Evolutionary conservation across 1,140 invertebrate genomes (phyloP).

Genomic region (Solenopsis invicta): DNA sequence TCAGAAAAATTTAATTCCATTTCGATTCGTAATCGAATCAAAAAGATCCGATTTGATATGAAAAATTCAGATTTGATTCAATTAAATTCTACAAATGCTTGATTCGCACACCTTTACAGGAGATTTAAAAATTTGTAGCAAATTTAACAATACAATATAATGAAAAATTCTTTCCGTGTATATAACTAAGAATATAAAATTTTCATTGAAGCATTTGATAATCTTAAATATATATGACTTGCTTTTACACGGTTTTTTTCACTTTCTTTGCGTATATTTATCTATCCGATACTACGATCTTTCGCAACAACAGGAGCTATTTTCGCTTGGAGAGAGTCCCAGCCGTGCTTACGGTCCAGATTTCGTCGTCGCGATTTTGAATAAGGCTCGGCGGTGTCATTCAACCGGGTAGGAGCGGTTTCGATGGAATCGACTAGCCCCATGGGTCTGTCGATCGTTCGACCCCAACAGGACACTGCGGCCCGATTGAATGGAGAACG

Average conservation of each 20-base stretch:
- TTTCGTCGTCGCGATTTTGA: constrained; percentile 54
- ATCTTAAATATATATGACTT: too few species aligned
- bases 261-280: background rate
- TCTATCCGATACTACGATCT: constrained; percentile 42
- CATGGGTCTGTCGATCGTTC: constrained; percentile 29
- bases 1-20: too few species aligned
- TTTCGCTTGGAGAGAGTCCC: constrained; percentile 27
- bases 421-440: constrained; percentile 39
- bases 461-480: constrained; percentile 17
- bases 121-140: too few species aligned
- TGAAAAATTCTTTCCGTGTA: too few species aligned
- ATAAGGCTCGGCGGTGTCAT: constrained; percentile 60
- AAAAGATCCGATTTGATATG: too few species aligned
- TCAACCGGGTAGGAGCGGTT: constrained; percentile 21
- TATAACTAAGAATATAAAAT: too few species aligned
- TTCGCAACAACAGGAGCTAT: constrained; percentile 12
- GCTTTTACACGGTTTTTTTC: background rate
- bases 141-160: too few species aligned
- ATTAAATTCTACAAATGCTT: too few species aligned
- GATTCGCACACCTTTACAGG: too few species aligned
- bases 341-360: constrained; percentile 21
- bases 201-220: too few species aligned
- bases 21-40: too few species aligned
- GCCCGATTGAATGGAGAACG: constrained; percentile 49
- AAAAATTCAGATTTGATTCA: too few species aligned